These are phyloP conservation scores for Spatulosminthurus flaviceps DNA, from an alignment of 2,888 invertebrate species.

Conservation along the genomic window DNA sequence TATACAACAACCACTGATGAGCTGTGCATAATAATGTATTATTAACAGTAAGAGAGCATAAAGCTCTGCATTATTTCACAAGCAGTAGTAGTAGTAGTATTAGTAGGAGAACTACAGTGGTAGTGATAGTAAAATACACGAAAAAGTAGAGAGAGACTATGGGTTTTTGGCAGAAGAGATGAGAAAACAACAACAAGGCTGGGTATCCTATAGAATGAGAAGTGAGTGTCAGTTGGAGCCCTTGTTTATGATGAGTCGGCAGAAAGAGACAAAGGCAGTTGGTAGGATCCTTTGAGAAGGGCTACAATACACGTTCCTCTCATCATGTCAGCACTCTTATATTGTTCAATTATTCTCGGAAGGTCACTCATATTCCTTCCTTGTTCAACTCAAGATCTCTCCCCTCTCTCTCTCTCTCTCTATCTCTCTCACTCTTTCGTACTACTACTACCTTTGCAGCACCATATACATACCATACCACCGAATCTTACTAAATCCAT, in stretches of 20 bases:
- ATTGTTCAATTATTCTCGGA: constrained; percentile 62
- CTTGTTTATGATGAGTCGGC: constrained; percentile 63
- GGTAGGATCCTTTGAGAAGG: constrained; percentile 58
- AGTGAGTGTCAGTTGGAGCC: constrained; percentile 60
- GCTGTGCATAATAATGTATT: too few relatives aligned
- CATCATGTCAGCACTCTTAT: constrained; percentile 62
- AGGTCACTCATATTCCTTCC: constrained; percentile 56
- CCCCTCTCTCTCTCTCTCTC: constrained; percentile 12
- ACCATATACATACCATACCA: too few relatives aligned
- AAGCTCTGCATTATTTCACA: neutral
- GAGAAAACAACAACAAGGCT: constrained; percentile 55
- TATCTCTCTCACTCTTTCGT: neutral
- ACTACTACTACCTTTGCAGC: too few relatives aligned
- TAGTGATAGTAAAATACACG: neutral
- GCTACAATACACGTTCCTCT: constrained; percentile 59
- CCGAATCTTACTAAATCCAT: too few relatives aligned
- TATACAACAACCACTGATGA: too few relatives aligned
- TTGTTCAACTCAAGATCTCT: constrained; percentile 12
- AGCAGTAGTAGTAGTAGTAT: neutral
- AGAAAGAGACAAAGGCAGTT: constrained; percentile 61
- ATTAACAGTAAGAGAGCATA: too few relatives aligned
- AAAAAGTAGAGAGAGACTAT: constrained; percentile 41
- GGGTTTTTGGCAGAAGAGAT: constrained; percentile 40
- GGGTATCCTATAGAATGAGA: constrained; percentile 47
- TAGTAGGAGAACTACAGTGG: too few relatives aligned